Conservation (phyloP, 2,797 vertebrate species). For the Xerus rutilus region DNA sequence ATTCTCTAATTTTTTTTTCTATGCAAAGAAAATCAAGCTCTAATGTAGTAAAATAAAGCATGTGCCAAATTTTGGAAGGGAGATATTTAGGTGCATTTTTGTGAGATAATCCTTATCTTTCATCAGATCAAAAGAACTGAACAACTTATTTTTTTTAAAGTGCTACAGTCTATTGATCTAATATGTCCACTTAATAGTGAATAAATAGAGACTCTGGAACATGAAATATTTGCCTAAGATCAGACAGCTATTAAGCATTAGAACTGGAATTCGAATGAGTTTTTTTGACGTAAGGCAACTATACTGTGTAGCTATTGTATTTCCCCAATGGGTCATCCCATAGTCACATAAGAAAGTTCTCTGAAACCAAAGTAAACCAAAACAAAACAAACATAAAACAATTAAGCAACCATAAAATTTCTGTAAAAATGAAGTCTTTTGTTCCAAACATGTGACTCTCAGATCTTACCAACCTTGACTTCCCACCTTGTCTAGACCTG, state of each 20-base stretch:
- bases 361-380: background rate
- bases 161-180: background rate
- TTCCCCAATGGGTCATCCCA: background rate
- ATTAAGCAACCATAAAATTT: background rate
- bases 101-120: background rate
- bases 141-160: background rate
- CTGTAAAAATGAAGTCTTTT: constrained; percentile 48
- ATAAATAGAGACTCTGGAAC: background rate
- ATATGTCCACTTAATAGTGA: background rate
- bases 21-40: background rate
- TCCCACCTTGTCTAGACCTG: constrained; percentile 68
- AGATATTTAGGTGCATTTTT: constrained; percentile 11
- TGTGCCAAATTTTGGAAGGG: background rate
- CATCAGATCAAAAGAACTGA: background rate
- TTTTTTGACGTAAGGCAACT: background rate
- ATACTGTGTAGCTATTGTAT: background rate
- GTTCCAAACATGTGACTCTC: constrained; percentile 12
- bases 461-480: background rate
- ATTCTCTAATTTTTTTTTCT: background rate
- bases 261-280: background rate
- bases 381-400: background rate
- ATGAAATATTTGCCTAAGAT: constrained; percentile 25
- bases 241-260: constrained; percentile 5
- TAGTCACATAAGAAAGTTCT: constrained; percentile 30
- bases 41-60: constrained; percentile 15